These are phyloP conservation scores for Pseudococcus viburni DNA, from an alignment of 2,888 invertebrate species.

Conservation along the genomic window DNA sequence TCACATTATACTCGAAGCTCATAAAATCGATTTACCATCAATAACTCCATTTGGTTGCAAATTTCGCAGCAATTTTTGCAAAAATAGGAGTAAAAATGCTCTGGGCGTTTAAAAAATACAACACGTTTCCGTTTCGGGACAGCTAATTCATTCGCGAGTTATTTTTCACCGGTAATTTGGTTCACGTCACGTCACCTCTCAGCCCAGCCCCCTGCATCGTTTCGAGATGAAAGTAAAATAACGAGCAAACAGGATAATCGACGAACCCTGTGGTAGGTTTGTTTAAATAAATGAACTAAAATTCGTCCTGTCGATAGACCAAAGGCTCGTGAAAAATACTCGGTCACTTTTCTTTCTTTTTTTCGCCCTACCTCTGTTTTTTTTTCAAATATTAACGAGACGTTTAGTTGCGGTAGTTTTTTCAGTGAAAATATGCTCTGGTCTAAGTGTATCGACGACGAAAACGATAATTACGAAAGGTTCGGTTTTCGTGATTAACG, in stretches of 20 bases:
- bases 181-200: neutral
- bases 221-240: neutral
- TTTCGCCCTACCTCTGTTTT: neutral
- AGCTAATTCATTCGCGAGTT: conserved; percentile 16
- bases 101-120: neutral
- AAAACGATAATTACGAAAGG: neutral
- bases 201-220: neutral
- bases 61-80: too few relatives aligned
- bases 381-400: conserved; percentile 26
- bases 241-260: neutral
- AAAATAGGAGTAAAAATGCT: too few relatives aligned
- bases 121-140: neutral
- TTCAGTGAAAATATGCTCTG: neutral
- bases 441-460: neutral
- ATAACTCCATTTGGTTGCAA: too few relatives aligned
- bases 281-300: conserved; percentile 6
- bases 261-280: neutral
- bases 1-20: too few relatives aligned
- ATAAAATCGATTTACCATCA: too few relatives aligned
- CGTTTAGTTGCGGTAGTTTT: neutral
- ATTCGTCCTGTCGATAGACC: conserved; percentile 1
- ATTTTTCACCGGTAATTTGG: neutral
- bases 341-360: neutral
- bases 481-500: conserved; percentile 21
- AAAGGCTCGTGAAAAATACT: neutral